Base-by-base conservation (phyloP, 37 sponge, comb jelly and placozoan genomes). In the Oopsacas minuta region DNA sequence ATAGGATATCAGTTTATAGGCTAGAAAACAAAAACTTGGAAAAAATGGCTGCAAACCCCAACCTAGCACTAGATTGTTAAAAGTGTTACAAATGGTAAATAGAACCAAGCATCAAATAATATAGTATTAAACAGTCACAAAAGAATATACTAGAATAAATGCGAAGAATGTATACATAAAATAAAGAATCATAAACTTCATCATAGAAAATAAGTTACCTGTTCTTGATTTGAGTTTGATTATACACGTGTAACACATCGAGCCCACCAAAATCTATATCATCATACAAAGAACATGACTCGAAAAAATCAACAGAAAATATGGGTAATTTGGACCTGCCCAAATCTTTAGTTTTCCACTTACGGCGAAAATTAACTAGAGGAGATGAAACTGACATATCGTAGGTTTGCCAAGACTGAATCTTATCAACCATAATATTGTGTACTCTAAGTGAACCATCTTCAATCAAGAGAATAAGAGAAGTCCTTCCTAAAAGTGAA, bases 221-320 rank as follows among this genome's bases (percentile, higher is more conserved):
- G 52, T 85, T 86, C 38, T 90, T 91, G 0, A 91, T 81, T 69
- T 95, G 96, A 37, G 86, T 82, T 30, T 86, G 86, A 83, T 91
- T 91, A 88, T 95, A 95, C 30, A 93, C 87, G 38, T 93, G 96
- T 0, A 95, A 92, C 17, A 95, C 52, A 39, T 95, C 96, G 23
- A n/a, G 83, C 15, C 96, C 96, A 7, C 82, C 87, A 87, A 91
- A 95, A 90, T 95, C 39, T 3, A 81, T 35, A 39, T 36, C 39
- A 17, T 37, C 37, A 36, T 15, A 37, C 39, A 39, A 3, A 8
- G 36, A 28, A 88, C 85, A 92, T 87, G 88, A 86, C 37, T 95
- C 95, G 88, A 95, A 95, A 86, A 89, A 92, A 81, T 95, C 95
- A 23, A 95, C 85, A 0, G 95, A 89, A 52, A 95, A 88, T 84